Evolutionary conservation across 2,113 vertebrate genomes (phyloP), one percentile per base, ranked within the genome.

Genomic region (Solea solea): DNA sequence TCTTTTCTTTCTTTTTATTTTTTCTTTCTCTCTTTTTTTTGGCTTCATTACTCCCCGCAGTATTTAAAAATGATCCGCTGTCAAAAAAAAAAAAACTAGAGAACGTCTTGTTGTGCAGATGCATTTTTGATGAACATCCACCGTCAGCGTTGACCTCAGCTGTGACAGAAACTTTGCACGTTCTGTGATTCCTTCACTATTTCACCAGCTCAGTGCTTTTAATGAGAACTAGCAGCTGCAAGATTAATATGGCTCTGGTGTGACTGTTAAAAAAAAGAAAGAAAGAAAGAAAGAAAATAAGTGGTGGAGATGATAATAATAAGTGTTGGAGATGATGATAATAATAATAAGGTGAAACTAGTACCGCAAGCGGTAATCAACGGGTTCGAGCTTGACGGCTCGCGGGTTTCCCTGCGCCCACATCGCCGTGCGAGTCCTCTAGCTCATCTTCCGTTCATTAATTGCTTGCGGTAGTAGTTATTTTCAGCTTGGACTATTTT

Each of bases 91-190:
- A 21, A 21, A 1, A 34, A 34, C 0, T 21, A 53, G n/a, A 46
- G 13, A 49, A 50, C 8, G 28, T 55, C 8, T 46, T 54, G 64
- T 61, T 75, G 42, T 61, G 16, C 27, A 3, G 51, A 48, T 14
- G 13, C 9, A 56, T 58, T 42, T 56, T 58, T 56, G 16, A 61
- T 54, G 44, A 75, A 15, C 21, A 9, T 8, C n/a, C 1, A 1
- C 58, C 49, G 13, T 52, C 21, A 1, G 49, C 15, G 4, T 27
- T 13, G 25, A 54, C n/a, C 41, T 61, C 56, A 28, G 54, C 28
- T 3, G 25, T 12, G 51, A 42, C 42, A 52, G 28, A 39, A 60
- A 52, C 34, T 34, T 4, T 9, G 45, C 4, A 8, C 15, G 10
- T 34, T 27, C 13, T 44, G 48, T 9, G 16, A 52, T 39, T 53